Conservation (phyloP, 2,888 invertebrate species). For the Standfussiana lucernea region DNA sequence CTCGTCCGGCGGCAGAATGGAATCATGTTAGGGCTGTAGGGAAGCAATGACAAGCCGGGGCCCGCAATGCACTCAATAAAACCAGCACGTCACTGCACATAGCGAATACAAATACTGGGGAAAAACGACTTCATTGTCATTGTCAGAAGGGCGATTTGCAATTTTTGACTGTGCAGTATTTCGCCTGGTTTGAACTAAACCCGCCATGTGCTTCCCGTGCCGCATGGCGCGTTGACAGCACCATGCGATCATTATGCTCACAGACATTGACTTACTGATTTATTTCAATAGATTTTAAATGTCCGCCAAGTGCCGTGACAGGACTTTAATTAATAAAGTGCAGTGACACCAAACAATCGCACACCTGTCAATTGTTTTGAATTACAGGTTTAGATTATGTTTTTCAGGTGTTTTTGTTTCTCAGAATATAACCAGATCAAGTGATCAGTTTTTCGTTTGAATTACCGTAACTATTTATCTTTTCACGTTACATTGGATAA, state of each 20-base stretch:
- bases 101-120: slow-evolving; percentile 25
- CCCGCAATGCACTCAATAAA: slow-evolving; percentile 83
- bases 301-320: slow-evolving; percentile 55
- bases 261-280: slow-evolving; percentile 84
- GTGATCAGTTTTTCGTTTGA: background rate
- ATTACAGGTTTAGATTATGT: background rate
- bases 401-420: slow-evolving; percentile 16
- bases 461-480: background rate
- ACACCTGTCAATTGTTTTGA: slow-evolving; percentile 29
- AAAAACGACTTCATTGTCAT: slow-evolving; percentile 65
- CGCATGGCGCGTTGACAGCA: slow-evolving; percentile 88
- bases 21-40: slow-evolving; percentile 90
- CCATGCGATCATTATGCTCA: slow-evolving; percentile 80
- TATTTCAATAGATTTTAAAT: slow-evolving; percentile 73
- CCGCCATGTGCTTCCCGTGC: slow-evolving; percentile 86
- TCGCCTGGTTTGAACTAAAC: slow-evolving; percentile 74
- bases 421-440: background rate
- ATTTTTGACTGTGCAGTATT: slow-evolving; percentile 40
- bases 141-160: slow-evolving; percentile 43
- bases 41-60: slow-evolving; percentile 88
- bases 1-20: slow-evolving; percentile 86
- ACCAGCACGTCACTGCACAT: slow-evolving; percentile 66
- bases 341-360: slow-evolving; percentile 51
- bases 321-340: slow-evolving; percentile 52
- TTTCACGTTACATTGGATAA: background rate